Evolutionary conservation across 2,113 vertebrate species (phyloP), one percentile per base, ranked within the genome.

Genomic region (Ictidomys tridecemlineatus): DNA sequence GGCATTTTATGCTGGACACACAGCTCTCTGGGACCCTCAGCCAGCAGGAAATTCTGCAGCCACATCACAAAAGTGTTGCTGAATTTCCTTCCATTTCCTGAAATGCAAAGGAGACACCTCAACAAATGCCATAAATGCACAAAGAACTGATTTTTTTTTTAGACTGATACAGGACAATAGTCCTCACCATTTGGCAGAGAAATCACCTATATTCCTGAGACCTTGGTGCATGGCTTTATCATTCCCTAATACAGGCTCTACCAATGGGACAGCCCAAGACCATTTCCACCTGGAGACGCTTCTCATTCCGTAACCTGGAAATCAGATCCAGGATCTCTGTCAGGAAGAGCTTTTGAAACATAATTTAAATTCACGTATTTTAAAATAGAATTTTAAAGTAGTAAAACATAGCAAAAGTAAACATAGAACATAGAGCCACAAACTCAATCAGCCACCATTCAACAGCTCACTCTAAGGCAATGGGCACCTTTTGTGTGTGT

Each of bases 121-220:
- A 83, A 65, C 12, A 20, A n/a, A 58, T 42, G 32, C 18, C 37
- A 22, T 56, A 67, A 90, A 94, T 70, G 79, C 2, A 26, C 72
- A 94, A 97, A 92, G 84, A 96, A 84, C 84, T 91, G 72, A 95
- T 88, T 96, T 76, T 96, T 39, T 39, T 76, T 42, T 96, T 94
- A 96, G 26, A 22, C 73, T 53, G 70, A 72, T 67, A 11, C 5
- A 76, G 58, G 61, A 69, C 53, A 73, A 76, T 16, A 90, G 72
- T 70, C 24, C 30, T 90, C 45, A 58, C 74, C 10, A 3, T 65
- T 45, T 0, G 0, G 51, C 51, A 73, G 76, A 88, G 63, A 94
- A 92, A 78, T 80, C 69, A 65, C 74, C 70, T 91, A 2, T 53
- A 28, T 83, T 95, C 78, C 56, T 30, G 14, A 85, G 17, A 82